Percentiles rank a stretch among this genome's conserved stretches.
phyloP scores from a whole-genome alignment of 2,888 invertebrate species.

The Tetranychus truncatus region DNA sequence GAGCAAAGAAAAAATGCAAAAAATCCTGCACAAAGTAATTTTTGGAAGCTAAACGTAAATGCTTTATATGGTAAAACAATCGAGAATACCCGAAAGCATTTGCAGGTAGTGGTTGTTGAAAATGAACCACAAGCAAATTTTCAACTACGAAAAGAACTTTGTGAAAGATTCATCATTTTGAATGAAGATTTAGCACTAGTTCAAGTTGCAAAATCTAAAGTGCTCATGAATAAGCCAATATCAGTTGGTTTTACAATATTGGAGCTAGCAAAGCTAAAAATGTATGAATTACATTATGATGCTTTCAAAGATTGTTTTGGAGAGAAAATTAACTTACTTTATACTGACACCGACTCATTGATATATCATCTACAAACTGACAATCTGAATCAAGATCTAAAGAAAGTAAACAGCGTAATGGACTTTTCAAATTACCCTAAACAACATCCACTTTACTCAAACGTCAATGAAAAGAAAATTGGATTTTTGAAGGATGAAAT shows the following conservation, averaged over 20 bases:
- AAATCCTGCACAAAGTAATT: constrained; percentile 30
- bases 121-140: too few relatives aligned
- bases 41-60: constrained; percentile 32
- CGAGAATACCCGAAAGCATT: constrained; percentile 30
- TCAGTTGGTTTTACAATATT: constrained; percentile 28
- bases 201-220: constrained; percentile 4
- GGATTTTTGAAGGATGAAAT: constrained; percentile 31
- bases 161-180: too few relatives aligned
- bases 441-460: not conserved
- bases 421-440: too few relatives aligned
- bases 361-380: too few relatives aligned
- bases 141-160: too few relatives aligned
- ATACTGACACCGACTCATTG: too few relatives aligned
- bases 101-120: not conserved
- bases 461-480: constrained; percentile 28
- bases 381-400: too few relatives aligned
- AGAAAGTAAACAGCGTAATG: too few relatives aligned
- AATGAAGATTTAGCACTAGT: too few relatives aligned
- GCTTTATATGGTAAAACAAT: constrained; percentile 31
- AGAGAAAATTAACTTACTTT: too few relatives aligned
- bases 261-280: constrained; percentile 28
- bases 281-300: too few relatives aligned
- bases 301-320: too few relatives aligned
- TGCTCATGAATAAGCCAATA: constrained; percentile 27
- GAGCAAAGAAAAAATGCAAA: constrained; percentile 24